Conservation (phyloP, 2,888 invertebrate species). For the Microplitis deprimator region DNA sequence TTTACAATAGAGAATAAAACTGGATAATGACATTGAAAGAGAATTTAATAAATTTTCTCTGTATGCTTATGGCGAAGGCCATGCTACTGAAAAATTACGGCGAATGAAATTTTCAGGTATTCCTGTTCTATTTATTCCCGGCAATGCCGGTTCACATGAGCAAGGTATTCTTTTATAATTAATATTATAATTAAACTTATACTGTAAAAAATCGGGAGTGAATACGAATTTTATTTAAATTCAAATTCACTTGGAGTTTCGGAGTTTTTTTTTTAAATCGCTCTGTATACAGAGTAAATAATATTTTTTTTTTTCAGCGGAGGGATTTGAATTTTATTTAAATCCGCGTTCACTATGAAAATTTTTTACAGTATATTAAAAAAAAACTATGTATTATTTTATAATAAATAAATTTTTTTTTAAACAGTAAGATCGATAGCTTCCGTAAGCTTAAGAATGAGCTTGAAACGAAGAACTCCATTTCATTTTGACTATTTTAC, state of each 20-base stretch:
- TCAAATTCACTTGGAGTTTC: too few relatives aligned
- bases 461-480: slow-evolving; percentile 78
- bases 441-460: slow-evolving; percentile 91
- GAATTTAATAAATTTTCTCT: slow-evolving; percentile 86
- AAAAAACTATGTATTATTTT: too few relatives aligned
- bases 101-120: slow-evolving; percentile 87
- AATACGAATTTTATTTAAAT: too few relatives aligned
- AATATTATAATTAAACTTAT: background rate
- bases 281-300: too few relatives aligned
- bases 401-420: background rate
- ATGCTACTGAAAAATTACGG: slow-evolving; percentile 79
- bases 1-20: slow-evolving; percentile 77
- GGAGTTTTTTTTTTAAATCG: too few relatives aligned
- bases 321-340: too few relatives aligned
- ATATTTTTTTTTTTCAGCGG: too few relatives aligned
- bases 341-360: background rate
- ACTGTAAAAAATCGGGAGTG: too few relatives aligned
- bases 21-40: slow-evolving; percentile 74
- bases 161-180: slow-evolving; percentile 75
- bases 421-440: slow-evolving; percentile 86
- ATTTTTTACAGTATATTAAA: background rate
- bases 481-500: slow-evolving; percentile 94
- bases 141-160: slow-evolving; percentile 94
- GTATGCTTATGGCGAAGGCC: slow-evolving; percentile 93
- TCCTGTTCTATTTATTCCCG: slow-evolving; percentile 95